Percentiles rank a stretch among this genome's conserved stretches.
Evolutionary conservation across 2,113 vertebrate species (phyloP).

Genomic region (Syrrhaptes paradoxus): DNA sequence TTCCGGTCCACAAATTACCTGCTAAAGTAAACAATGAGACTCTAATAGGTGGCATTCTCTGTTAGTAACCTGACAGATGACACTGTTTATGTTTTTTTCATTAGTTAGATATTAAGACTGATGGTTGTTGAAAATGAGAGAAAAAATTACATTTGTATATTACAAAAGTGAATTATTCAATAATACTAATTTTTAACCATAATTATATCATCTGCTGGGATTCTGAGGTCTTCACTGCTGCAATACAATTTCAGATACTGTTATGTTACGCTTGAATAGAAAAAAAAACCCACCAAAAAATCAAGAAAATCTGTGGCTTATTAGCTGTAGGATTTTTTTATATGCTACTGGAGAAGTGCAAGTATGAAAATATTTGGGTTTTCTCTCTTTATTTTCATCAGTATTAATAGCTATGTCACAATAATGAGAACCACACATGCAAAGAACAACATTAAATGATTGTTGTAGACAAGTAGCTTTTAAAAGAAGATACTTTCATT

Average conservation of each 20-base stretch:
- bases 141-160: constrained; percentile 66
- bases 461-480: constrained; percentile 21
- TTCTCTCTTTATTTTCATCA: constrained; percentile 59
- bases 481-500: constrained; percentile 35
- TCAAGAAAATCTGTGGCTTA: background rate
- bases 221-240: constrained; percentile 20
- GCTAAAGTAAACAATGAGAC: constrained; percentile 83
- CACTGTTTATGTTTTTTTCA: constrained; percentile 69
- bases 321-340: background rate
- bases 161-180: constrained; percentile 70
- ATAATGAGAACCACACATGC: constrained; percentile 3
- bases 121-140: constrained; percentile 71
- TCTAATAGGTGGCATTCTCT: constrained; percentile 71
- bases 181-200: constrained; percentile 69
- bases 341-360: constrained; percentile 13
- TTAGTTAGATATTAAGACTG: constrained; percentile 73
- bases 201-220: constrained; percentile 65
- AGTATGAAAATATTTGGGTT: constrained; percentile 16
- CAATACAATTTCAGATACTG: background rate
- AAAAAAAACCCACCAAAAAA: background rate
- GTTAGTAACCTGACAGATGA: constrained; percentile 71
- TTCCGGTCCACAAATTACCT: constrained; percentile 83
- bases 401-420: constrained; percentile 56
- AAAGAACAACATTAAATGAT: constrained; percentile 27
- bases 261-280: background rate